Base-by-base conservation (phyloP, 2,113 vertebrate genomes). In the Neomonachus schauinslandi region DNA sequence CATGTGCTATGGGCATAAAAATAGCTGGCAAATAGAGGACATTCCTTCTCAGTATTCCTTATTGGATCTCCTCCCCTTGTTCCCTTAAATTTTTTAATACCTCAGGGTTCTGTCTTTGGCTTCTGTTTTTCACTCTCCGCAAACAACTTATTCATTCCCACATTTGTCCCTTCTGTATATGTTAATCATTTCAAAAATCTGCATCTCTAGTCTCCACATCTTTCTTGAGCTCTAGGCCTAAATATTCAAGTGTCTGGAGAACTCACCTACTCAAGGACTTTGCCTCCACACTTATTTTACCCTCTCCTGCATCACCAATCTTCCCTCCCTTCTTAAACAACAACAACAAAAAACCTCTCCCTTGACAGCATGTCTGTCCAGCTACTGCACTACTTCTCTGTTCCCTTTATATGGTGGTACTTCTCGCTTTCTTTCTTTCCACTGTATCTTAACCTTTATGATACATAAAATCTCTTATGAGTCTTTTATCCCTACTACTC, bases 171-270 rank as follows among this genome's bases (percentile, higher is more conserved):
- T 81, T 77, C 74, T 79, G 59, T 28, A 46, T 28, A 26, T 42
- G 49, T 83, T 94, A 90, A 74, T 57, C 65, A 79, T 90, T 89
- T 14, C 65, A 42, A 55, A 91, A 91, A 81, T 69, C 63, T 77
- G 2, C 42, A 28, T 71, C 49, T 93, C 80, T 10, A 88, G 28
- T 15, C 21, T 91, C 21, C 1, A 42, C 31, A 19, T 92, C 55
- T 92, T 59, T 88, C 11, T 26, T 74, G 51, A 93, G 55, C 21
- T 55, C 31, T 19, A 89, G 36, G 4, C 4, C 24, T 82, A 82
- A 55, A 77, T 86, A 89, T 71, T 49, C 18, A 89, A 63, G 31
- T 39, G 84, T 67, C 42, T 79, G 26, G 36, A 95, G 46, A 94
- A 67, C 49, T 80, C 85, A 69, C 14, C 51, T 71, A 39, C 28